Evolutionary conservation across 1,140 invertebrate species (phyloP).

Genomic region (Schlechtendalia chinensis): DNA sequence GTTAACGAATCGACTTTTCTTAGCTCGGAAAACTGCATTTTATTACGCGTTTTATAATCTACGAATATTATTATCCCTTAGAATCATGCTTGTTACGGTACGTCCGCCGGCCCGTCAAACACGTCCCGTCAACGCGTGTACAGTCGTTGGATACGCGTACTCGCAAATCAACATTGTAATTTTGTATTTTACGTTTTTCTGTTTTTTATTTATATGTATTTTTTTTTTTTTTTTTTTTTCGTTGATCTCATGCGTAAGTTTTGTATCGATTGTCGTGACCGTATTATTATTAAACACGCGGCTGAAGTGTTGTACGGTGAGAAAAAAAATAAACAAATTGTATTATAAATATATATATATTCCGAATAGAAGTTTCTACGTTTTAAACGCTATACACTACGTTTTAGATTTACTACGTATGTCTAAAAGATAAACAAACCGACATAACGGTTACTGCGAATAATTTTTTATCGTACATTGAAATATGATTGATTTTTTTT

Average conservation of each 20-base stretch:
- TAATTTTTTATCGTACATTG: constrained; percentile 27
- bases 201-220: neutral
- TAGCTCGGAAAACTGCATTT: constrained; percentile 34
- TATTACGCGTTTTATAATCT: constrained; percentile 19
- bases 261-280: neutral
- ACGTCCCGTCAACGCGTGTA: neutral
- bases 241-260: constrained; percentile 32
- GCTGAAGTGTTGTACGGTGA: neutral
- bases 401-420: constrained; percentile 29
- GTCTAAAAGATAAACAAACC: constrained; percentile 17
- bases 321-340: neutral
- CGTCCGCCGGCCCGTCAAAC: neutral
- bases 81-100: constrained; percentile 26
- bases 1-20: constrained; percentile 37
- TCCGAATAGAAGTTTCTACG: constrained; percentile 4
- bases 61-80: constrained; percentile 24
- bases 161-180: neutral
- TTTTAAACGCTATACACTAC: neutral
- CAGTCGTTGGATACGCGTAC: too few species aligned
- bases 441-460: constrained; percentile 21
- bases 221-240: constrained; percentile 24
- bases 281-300: neutral
- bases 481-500: too few species aligned
- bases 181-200: neutral
- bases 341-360: constrained; percentile 1